Base-by-base conservation (phyloP, 2,888 invertebrate species). In the Tanypteryx hageni region DNA sequence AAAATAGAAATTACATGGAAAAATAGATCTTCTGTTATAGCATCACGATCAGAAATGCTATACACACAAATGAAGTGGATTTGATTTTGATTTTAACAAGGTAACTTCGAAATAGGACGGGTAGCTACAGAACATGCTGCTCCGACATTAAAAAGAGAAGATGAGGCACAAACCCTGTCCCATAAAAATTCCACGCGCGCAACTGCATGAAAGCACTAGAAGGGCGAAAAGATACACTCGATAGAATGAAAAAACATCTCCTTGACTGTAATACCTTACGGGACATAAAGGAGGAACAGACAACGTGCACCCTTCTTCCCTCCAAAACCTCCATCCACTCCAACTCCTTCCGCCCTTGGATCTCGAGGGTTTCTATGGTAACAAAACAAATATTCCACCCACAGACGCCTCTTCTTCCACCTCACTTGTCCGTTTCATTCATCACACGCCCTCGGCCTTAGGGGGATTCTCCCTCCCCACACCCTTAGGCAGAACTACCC, bases 351-450 rank as follows among this genome's bases (percentile, higher is more conserved):
- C 89, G 13, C 3, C 56, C 31, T 89, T 8, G 10, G 22, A 68
- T 22, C 68, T n/a, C 68, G n/a, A 22, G 58, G 27, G 89, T 18
- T 18, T 13, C 44, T 61, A 64, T 31, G 44, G 86, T 5, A 89
- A 64, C 89, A 31, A 89, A 89, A 89, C 61, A 89, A 89, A 31
- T 59, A 61, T 59, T 89, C 89, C 89, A 22, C 44, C 64, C 83
- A 56, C 83, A 57, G 83, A 27, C 31, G 18, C 82, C 44, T 44
- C 82, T 82, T 57, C 83, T 83, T 83, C 83, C 83, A 83, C 44
- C 31, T 59, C 64, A 31, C 64, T 44, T 64, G 89, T 59, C 61
- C 61, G 61, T 61, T 89, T 64, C 64, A 64, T 89, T 89, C 44
- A 89, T 89, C 64, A 89, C 89, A 64, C 61, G 22, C 59, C 59